Evolutionary conservation across 2,888 invertebrate species (phyloP).

Genomic region (Synanthedon myopaeformis): DNA sequence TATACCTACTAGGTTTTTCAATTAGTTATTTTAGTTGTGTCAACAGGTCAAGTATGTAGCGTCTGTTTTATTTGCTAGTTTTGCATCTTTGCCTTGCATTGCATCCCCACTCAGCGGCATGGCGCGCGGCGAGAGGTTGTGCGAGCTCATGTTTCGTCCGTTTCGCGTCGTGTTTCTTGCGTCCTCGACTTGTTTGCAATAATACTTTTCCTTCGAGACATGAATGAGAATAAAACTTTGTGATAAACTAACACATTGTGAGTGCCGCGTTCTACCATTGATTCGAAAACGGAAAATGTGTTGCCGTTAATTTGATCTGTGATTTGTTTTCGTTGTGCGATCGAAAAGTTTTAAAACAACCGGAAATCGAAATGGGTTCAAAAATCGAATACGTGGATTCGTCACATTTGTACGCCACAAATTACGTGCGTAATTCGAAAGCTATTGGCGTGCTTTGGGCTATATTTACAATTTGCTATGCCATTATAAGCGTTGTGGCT

Average conservation of each 20-base stretch:
- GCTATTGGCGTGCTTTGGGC: slow-evolving; percentile 98
- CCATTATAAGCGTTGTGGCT: slow-evolving; percentile 93
- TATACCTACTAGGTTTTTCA: no score
- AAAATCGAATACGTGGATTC: slow-evolving; percentile 94
- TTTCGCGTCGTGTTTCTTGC: slow-evolving; percentile 44
- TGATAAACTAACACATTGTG: neutral
- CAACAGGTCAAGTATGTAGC: slow-evolving; percentile 39
- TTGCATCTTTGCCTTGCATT: no score
- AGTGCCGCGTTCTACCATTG: neutral
- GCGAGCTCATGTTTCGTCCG: slow-evolving; percentile 23
- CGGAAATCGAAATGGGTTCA: slow-evolving; percentile 78
- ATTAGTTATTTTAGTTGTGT: no score
- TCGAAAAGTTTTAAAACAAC: slow-evolving; percentile 26
- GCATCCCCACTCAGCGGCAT: slow-evolving; percentile 48
- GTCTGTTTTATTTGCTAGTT: slow-evolving; percentile 37
- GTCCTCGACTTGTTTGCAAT: slow-evolving; percentile 35
- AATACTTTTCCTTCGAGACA: slow-evolving; percentile 22
- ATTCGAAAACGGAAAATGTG: neutral
- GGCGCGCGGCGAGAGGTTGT: slow-evolving; percentile 56
- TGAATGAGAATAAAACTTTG: slow-evolving; percentile 28
- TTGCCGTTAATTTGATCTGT: slow-evolving; percentile 18
- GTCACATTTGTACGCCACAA: slow-evolving; percentile 89
- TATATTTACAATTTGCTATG: slow-evolving; percentile 96
- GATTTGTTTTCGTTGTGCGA: slow-evolving; percentile 12
- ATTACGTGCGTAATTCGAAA: slow-evolving; percentile 91